phyloP scores from a whole-genome alignment of 2,113 vertebrate genomes.

The Rhodinocichla rosea region DNA sequence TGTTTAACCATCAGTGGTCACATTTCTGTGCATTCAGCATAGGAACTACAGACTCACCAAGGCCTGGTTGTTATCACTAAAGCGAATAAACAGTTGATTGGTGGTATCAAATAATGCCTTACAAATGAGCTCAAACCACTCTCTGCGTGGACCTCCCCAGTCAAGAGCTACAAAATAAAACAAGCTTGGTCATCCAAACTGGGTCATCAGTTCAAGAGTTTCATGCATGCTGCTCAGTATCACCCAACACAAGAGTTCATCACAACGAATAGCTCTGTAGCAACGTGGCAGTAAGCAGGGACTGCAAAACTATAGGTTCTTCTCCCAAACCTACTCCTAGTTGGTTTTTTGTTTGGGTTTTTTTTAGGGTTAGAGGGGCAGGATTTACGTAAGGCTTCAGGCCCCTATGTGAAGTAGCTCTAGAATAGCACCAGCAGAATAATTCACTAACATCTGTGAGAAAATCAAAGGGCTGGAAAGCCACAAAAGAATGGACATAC shows the following conservation, averaged over 20 bases:
- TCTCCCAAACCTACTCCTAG: not conserved
- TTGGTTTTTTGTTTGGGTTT: accelerated
- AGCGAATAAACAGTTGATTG: slow-evolving; percentile 92
- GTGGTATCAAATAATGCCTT: slow-evolving; percentile 94
- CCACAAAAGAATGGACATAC: not conserved
- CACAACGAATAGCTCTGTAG: not conserved
- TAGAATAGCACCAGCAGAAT: not conserved
- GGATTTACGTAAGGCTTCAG: not conserved
- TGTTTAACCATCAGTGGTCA: not conserved
- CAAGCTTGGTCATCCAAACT: not conserved
- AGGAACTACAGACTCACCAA: slow-evolving; percentile 77
- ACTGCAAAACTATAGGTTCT: not conserved
- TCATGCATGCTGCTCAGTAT: not conserved
- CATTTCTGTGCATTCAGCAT: not conserved
- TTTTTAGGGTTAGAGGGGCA: not conserved
- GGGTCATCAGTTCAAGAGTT: not conserved
- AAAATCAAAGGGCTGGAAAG: not conserved
- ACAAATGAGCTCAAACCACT: slow-evolving; percentile 97
- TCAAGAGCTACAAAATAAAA: slow-evolving; percentile 85
- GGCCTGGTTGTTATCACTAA: slow-evolving; percentile 96
- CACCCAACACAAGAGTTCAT: not conserved
- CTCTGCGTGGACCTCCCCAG: slow-evolving; percentile 95
- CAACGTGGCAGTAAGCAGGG: not conserved
- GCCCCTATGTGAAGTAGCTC: not conserved
- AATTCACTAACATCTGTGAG: not conserved